phyloP scores from a whole-genome alignment of 1,140 invertebrate genomes.

The Apis laboriosa region DNA sequence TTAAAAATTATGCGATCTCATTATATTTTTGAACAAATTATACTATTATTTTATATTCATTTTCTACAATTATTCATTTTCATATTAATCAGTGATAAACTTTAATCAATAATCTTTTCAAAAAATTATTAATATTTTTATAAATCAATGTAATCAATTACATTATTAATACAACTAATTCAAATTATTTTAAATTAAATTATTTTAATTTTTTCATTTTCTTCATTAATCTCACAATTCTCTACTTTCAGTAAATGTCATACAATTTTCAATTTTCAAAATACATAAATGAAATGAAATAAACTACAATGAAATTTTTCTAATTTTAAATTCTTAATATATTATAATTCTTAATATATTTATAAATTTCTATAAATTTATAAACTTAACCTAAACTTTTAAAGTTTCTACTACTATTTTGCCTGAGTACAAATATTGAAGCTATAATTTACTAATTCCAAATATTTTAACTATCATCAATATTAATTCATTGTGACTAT shows the following conservation, averaged over 20 bases:
- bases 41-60: neutral
- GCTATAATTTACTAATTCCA: neutral
- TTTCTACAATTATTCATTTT: neutral
- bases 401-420: neutral
- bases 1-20: too few species aligned
- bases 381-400: neutral
- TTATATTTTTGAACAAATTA: too few species aligned
- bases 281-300: too few species aligned
- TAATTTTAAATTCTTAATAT: too few species aligned
- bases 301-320: too few species aligned
- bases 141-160: neutral
- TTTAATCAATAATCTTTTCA: neutral
- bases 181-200: too few species aligned
- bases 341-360: too few species aligned
- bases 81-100: neutral
- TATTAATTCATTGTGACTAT: neutral
- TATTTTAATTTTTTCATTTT: too few species aligned
- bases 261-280: too few species aligned
- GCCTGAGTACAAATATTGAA: neutral
- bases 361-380: neutral
- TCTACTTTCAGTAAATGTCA: neutral
- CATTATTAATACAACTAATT: too few species aligned
- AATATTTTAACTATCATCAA: too few species aligned
- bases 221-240: neutral
- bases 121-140: neutral